Percentiles rank a stretch among this genome's conserved stretches.
Evolutionary conservation across 2,888 invertebrate species (phyloP).

Genomic region (Ornithoptera alexandrae): DNA sequence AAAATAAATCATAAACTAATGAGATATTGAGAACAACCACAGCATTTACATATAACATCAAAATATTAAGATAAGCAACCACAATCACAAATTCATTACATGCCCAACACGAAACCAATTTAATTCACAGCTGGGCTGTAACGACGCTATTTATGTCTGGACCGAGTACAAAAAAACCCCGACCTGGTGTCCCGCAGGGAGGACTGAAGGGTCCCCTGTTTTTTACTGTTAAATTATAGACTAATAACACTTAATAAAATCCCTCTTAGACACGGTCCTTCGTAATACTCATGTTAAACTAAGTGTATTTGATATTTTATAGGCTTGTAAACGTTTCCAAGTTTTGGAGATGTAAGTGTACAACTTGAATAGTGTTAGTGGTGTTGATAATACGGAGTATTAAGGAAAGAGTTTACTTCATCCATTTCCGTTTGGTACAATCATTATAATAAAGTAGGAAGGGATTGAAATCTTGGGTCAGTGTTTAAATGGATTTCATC

Average conservation of each 20-base stretch:
- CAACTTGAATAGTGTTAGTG: too few relatives aligned
- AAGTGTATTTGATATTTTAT: slow-evolving; percentile 8
- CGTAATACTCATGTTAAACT: slow-evolving; percentile 9
- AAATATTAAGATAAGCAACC: slow-evolving; percentile 43
- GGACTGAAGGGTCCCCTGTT: slow-evolving; percentile 50
- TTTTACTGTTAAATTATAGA: slow-evolving; percentile 62
- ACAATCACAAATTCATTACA: slow-evolving; percentile 67
- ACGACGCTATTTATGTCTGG: slow-evolving; percentile 61
- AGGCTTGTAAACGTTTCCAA: slow-evolving; percentile 4
- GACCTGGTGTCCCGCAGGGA: slow-evolving; percentile 57
- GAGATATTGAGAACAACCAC: background rate
- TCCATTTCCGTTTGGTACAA: too few relatives aligned
- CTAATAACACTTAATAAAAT: slow-evolving; percentile 73
- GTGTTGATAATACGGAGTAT: too few relatives aligned
- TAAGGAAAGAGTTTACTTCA: too few relatives aligned
- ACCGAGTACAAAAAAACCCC: slow-evolving; percentile 52
- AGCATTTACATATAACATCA: slow-evolving; percentile 34
- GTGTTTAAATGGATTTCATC: too few relatives aligned
- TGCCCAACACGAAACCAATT: slow-evolving; percentile 68
- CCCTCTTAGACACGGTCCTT: slow-evolving; percentile 38
- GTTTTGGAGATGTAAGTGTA: background rate
- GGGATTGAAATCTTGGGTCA: too few relatives aligned
- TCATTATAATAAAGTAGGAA: too few relatives aligned
- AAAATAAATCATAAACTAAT: slow-evolving; percentile 4
- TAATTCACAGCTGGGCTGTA: slow-evolving; percentile 71